Evolutionary conservation across 1,140 invertebrate genomes (phyloP), one percentile per base, ranked within the genome.

Genomic region (Phthorimaea operculella): DNA sequence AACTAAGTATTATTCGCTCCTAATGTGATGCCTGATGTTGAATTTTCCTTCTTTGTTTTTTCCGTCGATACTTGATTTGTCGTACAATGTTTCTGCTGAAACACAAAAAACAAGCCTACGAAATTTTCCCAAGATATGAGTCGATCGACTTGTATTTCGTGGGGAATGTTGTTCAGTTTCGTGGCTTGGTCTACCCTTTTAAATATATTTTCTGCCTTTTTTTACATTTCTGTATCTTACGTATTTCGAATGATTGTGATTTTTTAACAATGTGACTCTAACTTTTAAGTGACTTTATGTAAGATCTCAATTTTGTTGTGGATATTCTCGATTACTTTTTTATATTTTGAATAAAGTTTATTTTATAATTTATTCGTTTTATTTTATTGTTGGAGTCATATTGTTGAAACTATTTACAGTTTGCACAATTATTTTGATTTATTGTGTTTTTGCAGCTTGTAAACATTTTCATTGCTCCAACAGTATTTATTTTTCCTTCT

Each of bases 301-400:
- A 47, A 47, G 12, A 47, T 47, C 44, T 47, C 44, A 16, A 15
- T 14, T n/a, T 15, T 47, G 8, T 47, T 47, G 15, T 14, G 44
- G 3, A n/a, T 3, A 47, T 14, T 47, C 16, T 47, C 15, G 16
- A 45, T 15, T 45, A 15, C 21, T 11, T 49, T 49, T 50, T 50
- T 17, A 28, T 50, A 9, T 17, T 9, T 18, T 53, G 4, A 53
- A 54, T 54, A 44, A 45, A 45, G 21, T 42, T 28, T 5, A 28
- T 33, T 33, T 16, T 33, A 12, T 15, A 45, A 49, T 28, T 3
- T 10, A 12, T 3, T 48, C 17, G 36, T 48, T 34, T 33, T 48
- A 49, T 49, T 55, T 48, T 54, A 15, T 48, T 56, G 61, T 59
- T 63, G 54, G 61, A 63, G 61, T 59, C 61, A 63, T 55, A 57